phyloP scores from a whole-genome alignment of 2,113 vertebrate genomes.

The Lampris megalopsis region DNA sequence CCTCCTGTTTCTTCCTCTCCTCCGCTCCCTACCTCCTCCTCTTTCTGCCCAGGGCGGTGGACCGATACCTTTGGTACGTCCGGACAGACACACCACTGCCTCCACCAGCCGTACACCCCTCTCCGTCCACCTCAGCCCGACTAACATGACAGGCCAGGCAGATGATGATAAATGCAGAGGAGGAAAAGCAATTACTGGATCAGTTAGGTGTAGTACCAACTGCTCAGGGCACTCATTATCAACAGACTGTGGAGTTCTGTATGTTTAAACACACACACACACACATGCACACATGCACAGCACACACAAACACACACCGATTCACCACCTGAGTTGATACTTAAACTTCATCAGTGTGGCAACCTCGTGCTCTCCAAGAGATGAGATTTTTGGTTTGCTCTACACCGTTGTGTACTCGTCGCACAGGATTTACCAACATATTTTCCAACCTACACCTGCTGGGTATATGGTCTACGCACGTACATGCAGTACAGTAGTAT shows the following conservation, averaged over 20 bases:
- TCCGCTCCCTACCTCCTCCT: neutral
- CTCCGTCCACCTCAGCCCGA: slow-evolving; percentile 53
- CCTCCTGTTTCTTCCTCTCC: neutral
- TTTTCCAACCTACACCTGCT: slow-evolving; percentile 14
- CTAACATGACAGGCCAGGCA: slow-evolving; percentile 78
- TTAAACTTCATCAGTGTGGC: slow-evolving; percentile 19
- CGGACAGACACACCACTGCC: slow-evolving; percentile 29
- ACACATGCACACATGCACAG: slow-evolving; percentile 14
- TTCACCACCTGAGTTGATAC: slow-evolving; percentile 18
- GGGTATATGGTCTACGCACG: no score
- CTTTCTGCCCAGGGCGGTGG: slow-evolving; percentile 16
- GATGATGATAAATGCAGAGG: slow-evolving; percentile 85
- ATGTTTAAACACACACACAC: slow-evolving; percentile 24
- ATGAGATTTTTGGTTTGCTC: slow-evolving; percentile 18
- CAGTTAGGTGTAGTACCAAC: slow-evolving; percentile 79
- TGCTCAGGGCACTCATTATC: slow-evolving; percentile 76
- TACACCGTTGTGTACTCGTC: neutral
- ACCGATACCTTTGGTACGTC: slow-evolving; percentile 35
- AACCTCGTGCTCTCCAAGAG: neutral
- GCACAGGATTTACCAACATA: neutral
- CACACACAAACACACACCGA: neutral
- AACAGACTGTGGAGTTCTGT: slow-evolving; percentile 71
- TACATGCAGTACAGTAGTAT: no score
- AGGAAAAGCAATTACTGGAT: slow-evolving; percentile 84
- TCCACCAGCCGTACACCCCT: slow-evolving; percentile 34